Evolutionary conservation across 2,797 vertebrate species (phyloP).

Genomic region (Trematomus bernacchii): DNA sequence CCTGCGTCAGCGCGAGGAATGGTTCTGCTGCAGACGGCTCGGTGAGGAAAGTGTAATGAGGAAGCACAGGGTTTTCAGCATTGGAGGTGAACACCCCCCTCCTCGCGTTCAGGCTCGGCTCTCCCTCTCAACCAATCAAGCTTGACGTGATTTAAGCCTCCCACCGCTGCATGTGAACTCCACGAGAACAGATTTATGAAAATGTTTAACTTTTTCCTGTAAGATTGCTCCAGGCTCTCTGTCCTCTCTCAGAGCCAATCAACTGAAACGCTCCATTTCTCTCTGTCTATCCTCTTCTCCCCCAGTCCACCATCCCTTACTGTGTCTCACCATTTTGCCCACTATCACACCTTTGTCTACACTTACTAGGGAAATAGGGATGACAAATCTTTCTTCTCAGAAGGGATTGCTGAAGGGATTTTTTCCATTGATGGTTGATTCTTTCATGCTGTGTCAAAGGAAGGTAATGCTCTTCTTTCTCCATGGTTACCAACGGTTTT

Average conservation of each 20-base stretch:
- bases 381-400: constrained; percentile 54
- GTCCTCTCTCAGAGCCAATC: constrained; percentile 68
- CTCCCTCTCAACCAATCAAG: constrained; percentile 59
- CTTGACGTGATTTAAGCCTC: constrained; percentile 58
- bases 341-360: constrained; percentile 43
- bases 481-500: constrained; percentile 30
- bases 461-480: constrained; percentile 33
- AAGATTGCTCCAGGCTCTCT: constrained; percentile 55
- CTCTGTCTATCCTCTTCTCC: constrained; percentile 44
- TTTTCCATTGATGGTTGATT: constrained; percentile 48
- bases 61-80: constrained; percentile 43
- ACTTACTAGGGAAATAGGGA: constrained; percentile 32
- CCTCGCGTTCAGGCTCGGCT: constrained; percentile 22
- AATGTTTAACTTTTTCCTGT: constrained; percentile 65
- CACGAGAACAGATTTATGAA: constrained; percentile 64
- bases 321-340: constrained; percentile 33
- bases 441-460: constrained; percentile 41
- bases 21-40: constrained; percentile 50
- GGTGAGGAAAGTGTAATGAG: constrained; percentile 68
- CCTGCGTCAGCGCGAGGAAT: constrained; percentile 67
- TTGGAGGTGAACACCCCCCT: constrained; percentile 31
- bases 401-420: constrained; percentile 54
- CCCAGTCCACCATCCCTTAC: constrained; percentile 18
- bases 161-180: constrained; percentile 51
- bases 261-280: constrained; percentile 51